Evolutionary conservation across 2,113 vertebrate genomes (phyloP).

Genomic region (Sturnira hondurensis): DNA sequence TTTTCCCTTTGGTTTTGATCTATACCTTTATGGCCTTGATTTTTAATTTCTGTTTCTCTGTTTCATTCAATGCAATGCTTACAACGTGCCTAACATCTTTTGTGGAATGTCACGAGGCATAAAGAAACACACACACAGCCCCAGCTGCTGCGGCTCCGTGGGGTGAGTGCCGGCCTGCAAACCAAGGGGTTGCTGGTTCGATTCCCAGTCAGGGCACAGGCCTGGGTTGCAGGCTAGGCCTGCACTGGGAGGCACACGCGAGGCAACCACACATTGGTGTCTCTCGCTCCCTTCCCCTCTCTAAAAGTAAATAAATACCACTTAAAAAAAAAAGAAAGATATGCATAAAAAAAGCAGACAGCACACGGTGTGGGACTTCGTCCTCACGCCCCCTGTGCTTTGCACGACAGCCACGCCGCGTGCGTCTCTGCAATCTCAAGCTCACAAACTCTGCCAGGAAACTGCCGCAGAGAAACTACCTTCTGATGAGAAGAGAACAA

Average conservation of each 20-base stretch:
- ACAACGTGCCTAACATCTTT: not conserved
- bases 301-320: no score
- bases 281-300: no score
- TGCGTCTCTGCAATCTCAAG: not conserved
- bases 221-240: no score
- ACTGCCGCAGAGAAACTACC: constrained; percentile 25
- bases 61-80: not conserved
- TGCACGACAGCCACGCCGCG: not conserved
- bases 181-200: no score
- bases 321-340: not conserved
- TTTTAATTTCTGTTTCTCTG: constrained; percentile 34
- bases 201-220: no score
- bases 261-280: no score
- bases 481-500: not conserved
- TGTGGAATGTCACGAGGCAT: not conserved
- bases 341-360: not conserved
- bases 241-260: no score
- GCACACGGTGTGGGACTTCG: not conserved
- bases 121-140: not conserved
- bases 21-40: not conserved
- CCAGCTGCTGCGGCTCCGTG: no score
- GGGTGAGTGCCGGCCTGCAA: no score
- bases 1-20: not conserved
- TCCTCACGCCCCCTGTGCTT: not conserved
- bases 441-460: not conserved